These are phyloP conservation scores for Hyposoter didymator DNA, from an alignment of 2,888 invertebrate species.

Conservation along the genomic window DNA sequence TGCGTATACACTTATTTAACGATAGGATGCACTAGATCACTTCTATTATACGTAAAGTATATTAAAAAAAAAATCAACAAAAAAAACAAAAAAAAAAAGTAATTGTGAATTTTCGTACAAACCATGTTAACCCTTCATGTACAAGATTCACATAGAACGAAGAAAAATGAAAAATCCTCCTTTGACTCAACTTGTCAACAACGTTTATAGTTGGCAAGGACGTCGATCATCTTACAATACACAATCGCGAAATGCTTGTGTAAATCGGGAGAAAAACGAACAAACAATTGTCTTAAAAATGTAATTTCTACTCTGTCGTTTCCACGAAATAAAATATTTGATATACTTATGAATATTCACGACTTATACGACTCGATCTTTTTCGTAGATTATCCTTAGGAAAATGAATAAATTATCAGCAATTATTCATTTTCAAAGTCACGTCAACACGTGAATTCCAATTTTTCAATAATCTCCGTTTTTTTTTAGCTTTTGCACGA, in stretches of 20 bases:
- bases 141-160: constrained; percentile 34
- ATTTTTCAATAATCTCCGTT: too few relatives aligned
- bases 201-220: constrained; percentile 16
- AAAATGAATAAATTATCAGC: background rate
- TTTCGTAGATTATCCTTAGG: background rate
- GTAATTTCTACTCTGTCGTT: constrained; percentile 40
- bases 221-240: background rate
- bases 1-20: constrained; percentile 59
- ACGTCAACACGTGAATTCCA: too few relatives aligned
- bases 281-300: constrained; percentile 31
- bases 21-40: constrained; percentile 54
- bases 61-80: background rate
- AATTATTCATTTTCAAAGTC: background rate
- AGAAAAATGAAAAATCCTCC: constrained; percentile 1
- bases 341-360: constrained; percentile 22
- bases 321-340: constrained; percentile 41
- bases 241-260: constrained; percentile 19
- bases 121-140: constrained; percentile 53
- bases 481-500: too few relatives aligned
- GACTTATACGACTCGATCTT: background rate
- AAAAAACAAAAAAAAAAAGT: constrained; percentile 12
- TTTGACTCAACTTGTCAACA: background rate
- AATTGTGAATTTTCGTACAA: constrained; percentile 62
- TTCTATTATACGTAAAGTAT: constrained; percentile 56
- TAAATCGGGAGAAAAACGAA: constrained; percentile 23